Percentiles rank a stretch among this genome's conserved stretches.
Conservation (phyloP, 2,797 vertebrate species). For the Sebastes trivittatus region DNA sequence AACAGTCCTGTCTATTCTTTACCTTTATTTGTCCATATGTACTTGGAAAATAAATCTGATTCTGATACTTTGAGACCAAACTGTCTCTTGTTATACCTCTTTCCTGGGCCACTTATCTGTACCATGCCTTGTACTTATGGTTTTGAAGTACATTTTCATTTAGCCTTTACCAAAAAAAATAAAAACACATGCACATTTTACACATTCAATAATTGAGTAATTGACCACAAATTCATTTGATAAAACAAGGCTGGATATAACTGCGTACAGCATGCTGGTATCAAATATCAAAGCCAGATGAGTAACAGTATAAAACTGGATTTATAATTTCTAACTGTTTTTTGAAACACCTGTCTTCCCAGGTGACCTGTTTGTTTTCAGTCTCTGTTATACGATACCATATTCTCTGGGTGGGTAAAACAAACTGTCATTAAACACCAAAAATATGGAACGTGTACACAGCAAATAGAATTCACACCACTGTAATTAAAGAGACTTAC, state of each 20-base stretch:
- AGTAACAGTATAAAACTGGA: background rate
- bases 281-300: background rate
- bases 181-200: background rate
- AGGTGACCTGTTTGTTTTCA: constrained; percentile 17
- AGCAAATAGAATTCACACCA: constrained; percentile 14
- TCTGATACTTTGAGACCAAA: background rate
- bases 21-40: too few relatives aligned
- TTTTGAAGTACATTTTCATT: background rate
- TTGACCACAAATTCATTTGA: background rate
- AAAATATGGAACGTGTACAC: constrained; percentile 16
- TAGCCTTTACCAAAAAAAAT: background rate
- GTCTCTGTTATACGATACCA: background rate
- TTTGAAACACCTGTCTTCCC: background rate
- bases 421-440: constrained; percentile 34
- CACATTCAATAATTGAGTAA: background rate
- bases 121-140: background rate
- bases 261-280: background rate
- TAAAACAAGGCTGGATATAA: background rate
- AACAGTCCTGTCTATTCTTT: too few relatives aligned
- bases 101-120: background rate
- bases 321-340: background rate
- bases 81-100: background rate
- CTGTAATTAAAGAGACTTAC: constrained; percentile 27
- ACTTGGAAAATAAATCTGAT: too few relatives aligned
- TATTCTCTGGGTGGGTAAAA: background rate